Percentiles rank a stretch among this genome's conserved stretches.
Evolutionary conservation across 2,797 vertebrate species (phyloP).

Genomic region (Sparidentex hasta): DNA sequence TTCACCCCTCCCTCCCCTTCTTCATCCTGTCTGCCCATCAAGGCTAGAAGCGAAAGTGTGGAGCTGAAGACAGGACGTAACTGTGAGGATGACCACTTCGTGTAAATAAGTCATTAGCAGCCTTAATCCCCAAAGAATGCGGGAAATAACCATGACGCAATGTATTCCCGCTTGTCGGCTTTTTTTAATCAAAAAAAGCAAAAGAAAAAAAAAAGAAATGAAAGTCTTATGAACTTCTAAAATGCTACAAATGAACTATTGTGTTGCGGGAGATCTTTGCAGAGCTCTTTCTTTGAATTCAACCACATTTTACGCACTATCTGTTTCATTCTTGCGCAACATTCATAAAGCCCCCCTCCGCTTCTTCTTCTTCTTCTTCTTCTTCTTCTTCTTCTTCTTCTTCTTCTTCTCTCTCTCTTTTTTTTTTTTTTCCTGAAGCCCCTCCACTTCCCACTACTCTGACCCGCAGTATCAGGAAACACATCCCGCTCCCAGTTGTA

Average conservation of each 20-base stretch:
- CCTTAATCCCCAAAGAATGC: rapidly evolving
- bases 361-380: too few species aligned
- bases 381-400: too few species aligned
- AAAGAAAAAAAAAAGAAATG: too few species aligned
- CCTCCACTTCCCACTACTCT: background rate
- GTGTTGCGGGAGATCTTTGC: too few species aligned
- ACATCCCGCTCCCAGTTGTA: background rate
- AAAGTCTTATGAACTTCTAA: too few species aligned
- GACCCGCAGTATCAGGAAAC: too few species aligned
- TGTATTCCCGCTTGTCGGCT: background rate
- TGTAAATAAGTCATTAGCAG: background rate
- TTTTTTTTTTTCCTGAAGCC: background rate
- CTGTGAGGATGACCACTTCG: rapidly evolving
- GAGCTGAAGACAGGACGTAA: too few species aligned
- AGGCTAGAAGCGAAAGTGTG: conserved; percentile 9
- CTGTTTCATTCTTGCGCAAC: background rate
- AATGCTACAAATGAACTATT: too few species aligned
- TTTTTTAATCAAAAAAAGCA: too few species aligned
- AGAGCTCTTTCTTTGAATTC: background rate
- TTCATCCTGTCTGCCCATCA: background rate
- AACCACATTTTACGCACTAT: background rate
- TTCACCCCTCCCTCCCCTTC: conserved; percentile 19
- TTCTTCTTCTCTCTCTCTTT: too few species aligned
- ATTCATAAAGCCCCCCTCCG: too few species aligned
- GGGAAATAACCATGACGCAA: conserved; percentile 3